phyloP scores from a whole-genome alignment of 2,797 vertebrate species.

The Hybognathus amarus region DNA sequence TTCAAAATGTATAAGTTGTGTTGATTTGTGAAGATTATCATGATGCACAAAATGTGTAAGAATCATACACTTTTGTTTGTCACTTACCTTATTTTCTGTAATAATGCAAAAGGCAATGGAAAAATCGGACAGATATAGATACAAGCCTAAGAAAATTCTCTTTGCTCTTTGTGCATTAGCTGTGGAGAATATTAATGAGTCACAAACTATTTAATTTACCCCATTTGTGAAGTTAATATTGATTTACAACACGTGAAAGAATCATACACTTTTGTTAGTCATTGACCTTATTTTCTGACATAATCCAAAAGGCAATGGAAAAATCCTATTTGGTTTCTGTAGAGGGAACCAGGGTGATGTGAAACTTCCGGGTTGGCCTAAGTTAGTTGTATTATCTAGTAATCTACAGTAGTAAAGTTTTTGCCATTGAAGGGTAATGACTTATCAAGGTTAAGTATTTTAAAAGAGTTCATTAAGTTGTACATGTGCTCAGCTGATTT shows the following conservation, averaged over 20 bases:
- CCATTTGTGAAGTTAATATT: not conserved
- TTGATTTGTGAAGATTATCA: no score
- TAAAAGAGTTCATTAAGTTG: slow-evolving; percentile 2
- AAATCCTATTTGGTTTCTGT: not conserved
- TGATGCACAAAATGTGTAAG: not conserved
- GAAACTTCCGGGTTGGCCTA: not conserved
- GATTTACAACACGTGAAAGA: not conserved
- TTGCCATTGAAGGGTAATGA: not conserved
- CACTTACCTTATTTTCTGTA: not conserved
- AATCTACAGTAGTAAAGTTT: not conserved
- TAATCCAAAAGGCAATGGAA: not conserved
- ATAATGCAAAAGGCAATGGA: not conserved
- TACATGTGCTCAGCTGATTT: slow-evolving; percentile 24
- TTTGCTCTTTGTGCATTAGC: slow-evolving; percentile 37
- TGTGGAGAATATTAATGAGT: slow-evolving; percentile 56
- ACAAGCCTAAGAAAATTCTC: not conserved
- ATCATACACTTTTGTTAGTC: not conserved
- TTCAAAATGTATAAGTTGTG: no score
- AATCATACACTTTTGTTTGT: not conserved
- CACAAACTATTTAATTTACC: slow-evolving; percentile 58
- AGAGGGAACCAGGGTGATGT: not conserved
- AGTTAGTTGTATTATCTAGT: not conserved
- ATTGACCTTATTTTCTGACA: not conserved
- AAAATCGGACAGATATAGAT: not conserved
- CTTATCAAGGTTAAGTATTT: slow-evolving; percentile 8